Percentiles rank a stretch among this genome's conserved stretches.
Evolutionary conservation across 2,888 invertebrate genomes (phyloP).

Genomic region (Melieria crassipennis): DNA sequence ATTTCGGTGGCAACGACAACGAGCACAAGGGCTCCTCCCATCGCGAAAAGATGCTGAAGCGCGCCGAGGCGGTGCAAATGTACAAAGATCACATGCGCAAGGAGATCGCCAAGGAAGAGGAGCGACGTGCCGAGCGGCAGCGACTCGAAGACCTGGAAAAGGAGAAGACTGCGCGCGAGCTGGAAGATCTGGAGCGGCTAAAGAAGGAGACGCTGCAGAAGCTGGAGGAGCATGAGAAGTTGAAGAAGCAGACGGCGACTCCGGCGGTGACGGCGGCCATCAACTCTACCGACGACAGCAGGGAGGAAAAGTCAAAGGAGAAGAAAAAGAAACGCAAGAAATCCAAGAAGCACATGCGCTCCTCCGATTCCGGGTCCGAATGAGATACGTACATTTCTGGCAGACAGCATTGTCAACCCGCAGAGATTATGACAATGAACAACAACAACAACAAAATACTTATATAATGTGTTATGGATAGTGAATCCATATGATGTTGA

Average conservation of each 20-base stretch:
- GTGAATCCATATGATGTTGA: no score
- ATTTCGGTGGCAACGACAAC: conserved; percentile 25
- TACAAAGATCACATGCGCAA: conserved; percentile 72
- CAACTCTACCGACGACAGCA: conserved; percentile 43
- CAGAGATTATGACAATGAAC: no score
- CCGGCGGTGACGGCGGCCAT: conserved; percentile 47
- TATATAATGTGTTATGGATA: no score
- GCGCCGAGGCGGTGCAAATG: conserved; percentile 68
- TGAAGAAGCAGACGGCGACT: conserved; percentile 48
- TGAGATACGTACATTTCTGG: conserved; percentile 35
- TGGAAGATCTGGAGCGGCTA: conserved; percentile 62
- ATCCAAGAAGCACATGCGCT: conserved; percentile 61
- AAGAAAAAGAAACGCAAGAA: conserved; percentile 61
- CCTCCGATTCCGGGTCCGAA: conserved; percentile 55
- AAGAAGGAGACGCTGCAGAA: conserved; percentile 63
- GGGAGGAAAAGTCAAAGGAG: conserved; percentile 48
- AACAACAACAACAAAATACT: no score
- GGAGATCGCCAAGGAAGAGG: conserved; percentile 69
- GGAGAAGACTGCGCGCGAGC: conserved; percentile 59
- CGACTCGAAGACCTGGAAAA: conserved; percentile 61
- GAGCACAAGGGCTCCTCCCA: conserved; percentile 59
- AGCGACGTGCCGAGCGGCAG: conserved; percentile 68
- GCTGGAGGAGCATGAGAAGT: conserved; percentile 59
- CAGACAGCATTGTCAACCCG: no score
- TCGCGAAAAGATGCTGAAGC: conserved; percentile 65